Conservation (phyloP, 2,888 invertebrate species). For the Pecten maximus region DNA sequence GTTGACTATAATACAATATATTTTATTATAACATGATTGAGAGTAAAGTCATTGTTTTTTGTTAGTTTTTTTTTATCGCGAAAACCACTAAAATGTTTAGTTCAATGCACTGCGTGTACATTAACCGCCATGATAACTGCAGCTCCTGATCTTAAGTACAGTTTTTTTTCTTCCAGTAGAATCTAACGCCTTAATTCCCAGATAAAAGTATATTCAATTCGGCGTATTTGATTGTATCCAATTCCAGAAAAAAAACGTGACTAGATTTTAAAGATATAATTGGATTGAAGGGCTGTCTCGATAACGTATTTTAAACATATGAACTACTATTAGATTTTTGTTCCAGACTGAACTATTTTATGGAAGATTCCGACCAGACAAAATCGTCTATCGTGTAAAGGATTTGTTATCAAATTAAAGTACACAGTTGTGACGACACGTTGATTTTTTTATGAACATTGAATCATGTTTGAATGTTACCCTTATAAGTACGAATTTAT, state of each 20-base stretch:
- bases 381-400: neutral
- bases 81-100: no score
- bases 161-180: neutral
- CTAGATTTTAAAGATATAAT: neutral
- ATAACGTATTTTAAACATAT: neutral
- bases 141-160: neutral
- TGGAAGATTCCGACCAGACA: neutral
- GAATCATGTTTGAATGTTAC: no score
- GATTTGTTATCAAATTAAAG: neutral
- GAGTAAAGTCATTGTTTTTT: no score
- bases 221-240: neutral
- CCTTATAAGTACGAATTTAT: no score
- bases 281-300: neutral
- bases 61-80: no score
- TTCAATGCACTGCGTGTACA: no score
- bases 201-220: neutral
- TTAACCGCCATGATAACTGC: no score
- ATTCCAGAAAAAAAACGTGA: neutral
- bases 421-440: no score
- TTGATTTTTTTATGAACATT: no score
- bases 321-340: neutral
- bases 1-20: no score
- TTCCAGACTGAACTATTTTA: neutral
- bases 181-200: neutral
- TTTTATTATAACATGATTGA: no score